Percentiles rank a stretch among this genome's conserved stretches.
phyloP scores from a whole-genome alignment of 2,888 invertebrate genomes.

The Scotopteryx bipunctaria region DNA sequence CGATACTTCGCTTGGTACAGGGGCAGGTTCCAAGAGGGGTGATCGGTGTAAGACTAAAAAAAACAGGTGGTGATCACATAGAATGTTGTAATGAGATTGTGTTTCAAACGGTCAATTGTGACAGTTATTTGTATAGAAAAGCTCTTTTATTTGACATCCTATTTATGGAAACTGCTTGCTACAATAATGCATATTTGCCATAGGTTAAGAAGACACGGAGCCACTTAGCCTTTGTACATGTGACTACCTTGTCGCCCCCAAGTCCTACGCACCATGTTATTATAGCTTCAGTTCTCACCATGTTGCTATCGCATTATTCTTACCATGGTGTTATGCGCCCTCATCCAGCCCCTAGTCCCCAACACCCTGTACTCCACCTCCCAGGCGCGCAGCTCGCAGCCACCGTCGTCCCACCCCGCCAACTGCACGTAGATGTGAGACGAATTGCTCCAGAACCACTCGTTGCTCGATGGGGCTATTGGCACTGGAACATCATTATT shows the following conservation, averaged over 20 bases:
- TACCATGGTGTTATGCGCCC: conserved; percentile 63
- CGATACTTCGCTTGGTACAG: conserved; percentile 62
- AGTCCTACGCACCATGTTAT: conserved; percentile 79
- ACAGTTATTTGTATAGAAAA: too few species aligned
- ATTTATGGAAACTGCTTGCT: too few species aligned
- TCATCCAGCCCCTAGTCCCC: conserved; percentile 69
- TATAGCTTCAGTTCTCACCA: conserved; percentile 91
- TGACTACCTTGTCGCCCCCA: too few species aligned
- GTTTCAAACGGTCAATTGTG: too few species aligned
- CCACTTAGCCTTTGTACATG: too few species aligned
- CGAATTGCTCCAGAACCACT: conserved; percentile 91
- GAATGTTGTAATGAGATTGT: too few species aligned
- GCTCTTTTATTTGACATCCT: too few species aligned
- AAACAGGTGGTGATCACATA: too few species aligned
- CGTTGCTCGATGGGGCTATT: conserved; percentile 87
- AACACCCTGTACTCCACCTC: conserved; percentile 88
- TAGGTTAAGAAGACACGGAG: too few species aligned
- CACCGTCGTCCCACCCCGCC: conserved; percentile 92
- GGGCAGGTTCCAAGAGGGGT: conserved; percentile 54
- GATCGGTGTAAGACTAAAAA: conserved; percentile 46
- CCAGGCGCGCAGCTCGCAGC: conserved; percentile 90
- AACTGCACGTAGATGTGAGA: conserved; percentile 90
- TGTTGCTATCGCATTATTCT: too few species aligned
- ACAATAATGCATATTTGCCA: too few species aligned
- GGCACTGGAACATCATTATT: conserved; percentile 83